Conservation (phyloP, 2,797 vertebrate genomes). For the Syncerus caffer region DNA sequence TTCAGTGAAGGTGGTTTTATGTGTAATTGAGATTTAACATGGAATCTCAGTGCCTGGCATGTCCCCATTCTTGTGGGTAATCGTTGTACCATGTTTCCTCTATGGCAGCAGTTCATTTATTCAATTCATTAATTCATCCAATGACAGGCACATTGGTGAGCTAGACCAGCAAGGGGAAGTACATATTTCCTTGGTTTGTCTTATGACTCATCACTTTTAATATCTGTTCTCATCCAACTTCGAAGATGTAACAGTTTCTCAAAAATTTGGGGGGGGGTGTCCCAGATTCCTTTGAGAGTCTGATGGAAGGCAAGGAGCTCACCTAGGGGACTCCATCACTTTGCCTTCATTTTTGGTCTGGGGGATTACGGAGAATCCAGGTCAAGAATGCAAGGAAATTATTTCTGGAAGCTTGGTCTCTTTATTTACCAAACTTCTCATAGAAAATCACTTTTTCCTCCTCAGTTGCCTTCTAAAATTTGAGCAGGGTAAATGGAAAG, state of each 20-base stretch:
- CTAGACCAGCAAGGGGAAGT: background rate
- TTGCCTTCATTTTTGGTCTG: background rate
- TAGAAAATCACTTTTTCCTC: background rate
- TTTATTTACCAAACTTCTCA: background rate
- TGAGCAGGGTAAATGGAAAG: background rate
- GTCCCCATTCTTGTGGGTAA: background rate
- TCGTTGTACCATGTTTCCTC: background rate
- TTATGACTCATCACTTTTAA: background rate
- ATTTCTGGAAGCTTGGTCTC: background rate
- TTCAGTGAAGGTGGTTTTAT: background rate
- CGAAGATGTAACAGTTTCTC: background rate
- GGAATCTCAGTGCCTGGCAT: background rate
- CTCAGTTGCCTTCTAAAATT: background rate
- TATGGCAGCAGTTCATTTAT: background rate
- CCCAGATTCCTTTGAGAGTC: background rate
- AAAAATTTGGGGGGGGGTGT: background rate
- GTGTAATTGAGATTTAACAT: background rate
- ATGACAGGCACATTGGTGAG: background rate
- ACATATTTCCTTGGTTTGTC: background rate
- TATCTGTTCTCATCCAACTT: background rate
- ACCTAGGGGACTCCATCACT: fast-evolving
- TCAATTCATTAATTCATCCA: background rate
- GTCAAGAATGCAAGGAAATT: background rate
- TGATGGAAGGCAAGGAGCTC: background rate
- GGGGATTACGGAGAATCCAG: too few species aligned